Evolutionary conservation across 2,113 vertebrate genomes (phyloP).

Genomic region (Ptilorrhoa leucosticta): DNA sequence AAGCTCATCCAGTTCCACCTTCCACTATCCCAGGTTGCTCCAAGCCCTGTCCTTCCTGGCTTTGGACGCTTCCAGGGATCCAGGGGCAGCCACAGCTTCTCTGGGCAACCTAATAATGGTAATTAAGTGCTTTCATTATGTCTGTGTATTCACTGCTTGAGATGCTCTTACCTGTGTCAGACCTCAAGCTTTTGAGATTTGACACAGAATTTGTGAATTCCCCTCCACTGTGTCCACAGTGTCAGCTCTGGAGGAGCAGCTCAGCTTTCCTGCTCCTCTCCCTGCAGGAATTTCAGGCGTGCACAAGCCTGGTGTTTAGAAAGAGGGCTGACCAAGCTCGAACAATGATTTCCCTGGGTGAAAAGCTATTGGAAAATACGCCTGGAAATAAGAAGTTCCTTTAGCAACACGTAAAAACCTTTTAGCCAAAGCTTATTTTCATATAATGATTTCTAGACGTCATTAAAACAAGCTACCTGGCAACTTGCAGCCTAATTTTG

Average conservation of each 20-base stretch:
- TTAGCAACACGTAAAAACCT: not conserved
- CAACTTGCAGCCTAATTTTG: not conserved
- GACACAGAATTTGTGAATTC: not conserved
- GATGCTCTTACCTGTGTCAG: not conserved
- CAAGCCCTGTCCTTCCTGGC: not conserved
- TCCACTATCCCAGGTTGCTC: not conserved
- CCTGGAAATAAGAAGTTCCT: not conserved
- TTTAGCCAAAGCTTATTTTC: not conserved
- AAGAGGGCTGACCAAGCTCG: not conserved
- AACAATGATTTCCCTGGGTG: not conserved
- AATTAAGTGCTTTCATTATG: not conserved
- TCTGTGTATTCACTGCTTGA: not conserved
- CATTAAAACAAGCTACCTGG: slow-evolving; percentile 20
- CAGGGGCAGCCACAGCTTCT: not conserved
- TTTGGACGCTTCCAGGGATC: not conserved
- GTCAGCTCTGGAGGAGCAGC: not conserved
- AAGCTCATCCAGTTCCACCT: not conserved
- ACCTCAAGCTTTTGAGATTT: not conserved
- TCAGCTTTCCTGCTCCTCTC: not conserved
- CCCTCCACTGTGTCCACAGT: fast-evolving
- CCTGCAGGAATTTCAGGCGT: not conserved
- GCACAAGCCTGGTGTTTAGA: not conserved
- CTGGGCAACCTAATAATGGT: not conserved
- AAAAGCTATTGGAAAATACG: not conserved
- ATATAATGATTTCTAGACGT: not conserved